Conservation (phyloP, 1,140 invertebrate species). For the Sycophaga agraensis region DNA sequence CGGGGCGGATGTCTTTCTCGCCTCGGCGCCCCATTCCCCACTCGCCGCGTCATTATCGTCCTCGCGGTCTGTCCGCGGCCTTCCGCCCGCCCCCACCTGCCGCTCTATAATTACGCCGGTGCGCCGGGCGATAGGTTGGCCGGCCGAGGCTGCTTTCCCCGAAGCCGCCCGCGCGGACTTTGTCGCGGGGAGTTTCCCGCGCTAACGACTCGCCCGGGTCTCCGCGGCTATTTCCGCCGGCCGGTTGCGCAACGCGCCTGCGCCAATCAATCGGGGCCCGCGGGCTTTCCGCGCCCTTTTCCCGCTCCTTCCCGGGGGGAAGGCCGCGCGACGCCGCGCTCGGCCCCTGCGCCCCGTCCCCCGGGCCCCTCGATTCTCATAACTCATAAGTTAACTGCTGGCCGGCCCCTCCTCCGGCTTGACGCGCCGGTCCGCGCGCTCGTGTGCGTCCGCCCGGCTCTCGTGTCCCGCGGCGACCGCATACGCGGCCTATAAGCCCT, state of each 20-base stretch:
- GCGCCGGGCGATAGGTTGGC: not conserved
- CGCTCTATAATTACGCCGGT: slow-evolving; percentile 21
- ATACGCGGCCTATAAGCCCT: not conserved
- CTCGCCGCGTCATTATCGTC: slow-evolving; percentile 45
- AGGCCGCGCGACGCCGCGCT: slow-evolving; percentile 34
- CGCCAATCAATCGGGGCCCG: too few relatives aligned
- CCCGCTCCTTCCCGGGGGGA: slow-evolving; percentile 31
- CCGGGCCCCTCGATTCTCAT: slow-evolving; percentile 36
- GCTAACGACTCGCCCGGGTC: too few relatives aligned
- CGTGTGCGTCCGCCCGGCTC: too few relatives aligned
- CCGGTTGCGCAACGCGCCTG: too few relatives aligned
- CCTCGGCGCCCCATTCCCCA: too few relatives aligned
- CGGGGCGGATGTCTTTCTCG: slow-evolving; percentile 24
- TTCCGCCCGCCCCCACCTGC: too few relatives aligned
- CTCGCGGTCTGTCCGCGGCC: slow-evolving; percentile 30
- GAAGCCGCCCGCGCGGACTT: too few relatives aligned
- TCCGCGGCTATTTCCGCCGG: too few relatives aligned
- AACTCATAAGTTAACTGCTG: slow-evolving; percentile 57
- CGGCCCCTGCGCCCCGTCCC: slow-evolving; percentile 36
- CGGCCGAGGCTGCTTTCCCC: not conserved
- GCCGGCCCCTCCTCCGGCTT: not conserved
- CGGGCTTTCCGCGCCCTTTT: slow-evolving; percentile 32
- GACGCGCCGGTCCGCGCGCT: too few relatives aligned
- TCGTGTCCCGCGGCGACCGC: too few relatives aligned
- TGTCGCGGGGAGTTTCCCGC: too few relatives aligned